Evolutionary conservation across 1,140 invertebrate species (phyloP).

Genomic region (Ephestia elutella): DNA sequence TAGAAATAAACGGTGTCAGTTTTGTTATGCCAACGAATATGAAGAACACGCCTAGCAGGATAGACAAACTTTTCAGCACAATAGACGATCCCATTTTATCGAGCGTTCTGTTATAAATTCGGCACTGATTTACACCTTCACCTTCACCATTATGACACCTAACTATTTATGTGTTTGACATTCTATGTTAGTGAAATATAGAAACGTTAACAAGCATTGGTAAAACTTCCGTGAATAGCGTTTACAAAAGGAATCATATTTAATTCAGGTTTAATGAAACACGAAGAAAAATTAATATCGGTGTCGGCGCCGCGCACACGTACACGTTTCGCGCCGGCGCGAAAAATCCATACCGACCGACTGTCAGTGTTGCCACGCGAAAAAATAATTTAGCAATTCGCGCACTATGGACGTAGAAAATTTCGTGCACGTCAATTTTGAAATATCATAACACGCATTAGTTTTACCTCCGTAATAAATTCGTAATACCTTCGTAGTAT

Average conservation of each 20-base stretch:
- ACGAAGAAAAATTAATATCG: conserved; percentile 8
- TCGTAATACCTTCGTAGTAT: no score
- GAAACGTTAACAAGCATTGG: neutral
- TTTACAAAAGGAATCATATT: neutral
- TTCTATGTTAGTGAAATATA: conserved; percentile 13
- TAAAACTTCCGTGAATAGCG: neutral
- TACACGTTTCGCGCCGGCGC: conserved; percentile 52
- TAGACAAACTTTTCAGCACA: conserved; percentile 91
- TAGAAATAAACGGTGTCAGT: conserved; percentile 91
- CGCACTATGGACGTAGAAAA: neutral
- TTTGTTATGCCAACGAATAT: conserved; percentile 96
- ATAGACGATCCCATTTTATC: conserved; percentile 77
- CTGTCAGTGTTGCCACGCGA: conserved; percentile 17
- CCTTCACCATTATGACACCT: conserved; percentile 4
- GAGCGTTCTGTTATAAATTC: conserved; percentile 14
- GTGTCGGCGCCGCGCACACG: conserved; percentile 4
- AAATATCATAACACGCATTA: no score
- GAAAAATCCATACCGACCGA: conserved; percentile 45
- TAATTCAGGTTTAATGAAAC: conserved; percentile 12
- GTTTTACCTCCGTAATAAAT: no score
- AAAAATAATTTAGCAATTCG: conserved; percentile 12
- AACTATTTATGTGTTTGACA: conserved; percentile 7
- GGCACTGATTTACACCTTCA: conserved; percentile 20
- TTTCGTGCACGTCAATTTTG: no score
- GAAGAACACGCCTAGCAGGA: conserved; percentile 95